Evolutionary conservation across 1,140 invertebrate species (phyloP).

Genomic region (Chrysomallon squamiferum): DNA sequence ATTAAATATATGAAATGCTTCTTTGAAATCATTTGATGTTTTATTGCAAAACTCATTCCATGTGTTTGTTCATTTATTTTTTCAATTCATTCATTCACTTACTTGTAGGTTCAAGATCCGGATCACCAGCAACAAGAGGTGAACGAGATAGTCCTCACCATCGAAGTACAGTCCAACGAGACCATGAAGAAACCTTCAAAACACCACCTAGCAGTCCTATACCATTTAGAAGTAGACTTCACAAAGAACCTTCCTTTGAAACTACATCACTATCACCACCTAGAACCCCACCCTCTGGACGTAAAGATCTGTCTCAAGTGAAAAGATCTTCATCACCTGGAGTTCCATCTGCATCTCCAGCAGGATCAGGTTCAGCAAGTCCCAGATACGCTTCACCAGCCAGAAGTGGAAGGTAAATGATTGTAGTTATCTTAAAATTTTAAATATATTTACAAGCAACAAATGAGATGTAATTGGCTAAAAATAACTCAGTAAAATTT

Average conservation of each 20-base stretch:
- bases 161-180: slow-evolving; percentile 16
- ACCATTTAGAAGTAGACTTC: slow-evolving; percentile 30
- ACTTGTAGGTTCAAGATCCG: slow-evolving; percentile 34
- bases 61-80: no score
- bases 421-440: no score
- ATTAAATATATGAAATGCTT: not conserved
- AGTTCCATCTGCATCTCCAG: slow-evolving; percentile 16
- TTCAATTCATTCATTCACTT: not conserved
- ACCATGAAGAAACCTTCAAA: slow-evolving; percentile 36
- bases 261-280: slow-evolving; percentile 25
- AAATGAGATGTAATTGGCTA: no score
- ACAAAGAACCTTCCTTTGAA: slow-evolving; percentile 49
- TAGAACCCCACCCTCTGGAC: slow-evolving; percentile 11
- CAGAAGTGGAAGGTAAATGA: slow-evolving; percentile 29
- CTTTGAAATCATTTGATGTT: not conserved
- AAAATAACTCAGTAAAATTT: no score
- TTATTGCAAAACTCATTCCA: no score
- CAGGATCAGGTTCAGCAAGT: slow-evolving; percentile 16
- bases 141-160: slow-evolving; percentile 25
- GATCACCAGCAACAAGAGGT: slow-evolving; percentile 30
- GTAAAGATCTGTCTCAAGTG: slow-evolving; percentile 11
- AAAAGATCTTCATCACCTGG: slow-evolving; percentile 4
- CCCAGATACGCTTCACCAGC: slow-evolving; percentile 33
- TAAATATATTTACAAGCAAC: no score
- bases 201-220: slow-evolving; percentile 52